Conservation (phyloP, 2,888 invertebrate genomes). For the Dorcus parallelipipedus region DNA sequence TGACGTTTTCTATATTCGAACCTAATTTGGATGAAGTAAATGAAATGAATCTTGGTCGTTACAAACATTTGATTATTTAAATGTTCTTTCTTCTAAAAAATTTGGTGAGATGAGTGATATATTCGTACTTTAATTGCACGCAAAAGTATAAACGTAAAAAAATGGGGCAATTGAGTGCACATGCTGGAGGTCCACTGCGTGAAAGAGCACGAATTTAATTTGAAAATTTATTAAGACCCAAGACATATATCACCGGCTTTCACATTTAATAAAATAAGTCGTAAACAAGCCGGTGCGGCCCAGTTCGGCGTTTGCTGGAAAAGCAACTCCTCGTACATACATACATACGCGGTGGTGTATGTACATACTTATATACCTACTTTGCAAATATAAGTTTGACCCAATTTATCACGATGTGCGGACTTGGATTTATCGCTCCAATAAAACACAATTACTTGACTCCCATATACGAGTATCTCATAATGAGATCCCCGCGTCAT, state of each 20-base stretch:
- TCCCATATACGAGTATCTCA: constrained; percentile 19
- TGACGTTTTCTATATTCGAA: too few species aligned
- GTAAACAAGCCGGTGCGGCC: background rate
- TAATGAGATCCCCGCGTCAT: constrained; percentile 21
- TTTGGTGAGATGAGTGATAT: too few species aligned
- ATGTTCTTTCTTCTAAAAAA: too few species aligned
- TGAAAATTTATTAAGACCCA: background rate
- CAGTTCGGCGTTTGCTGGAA: background rate
- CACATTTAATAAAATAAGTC: constrained; percentile 3
- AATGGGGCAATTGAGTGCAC: too few species aligned
- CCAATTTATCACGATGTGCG: constrained; percentile 13
- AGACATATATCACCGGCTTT: background rate
- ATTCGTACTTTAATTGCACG: too few species aligned
- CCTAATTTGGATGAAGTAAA: too few species aligned
- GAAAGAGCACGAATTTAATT: too few species aligned
- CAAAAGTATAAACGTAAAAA: too few species aligned
- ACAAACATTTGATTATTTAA: too few species aligned
- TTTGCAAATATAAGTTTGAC: constrained; percentile 17
- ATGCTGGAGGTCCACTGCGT: too few species aligned
- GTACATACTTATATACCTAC: background rate
- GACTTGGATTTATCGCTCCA: constrained; percentile 21
- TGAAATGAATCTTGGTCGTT: too few species aligned
- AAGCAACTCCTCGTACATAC: background rate
- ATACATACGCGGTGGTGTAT: too few species aligned
- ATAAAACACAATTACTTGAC: constrained; percentile 23